These are phyloP conservation scores for Bombus waltoni DNA, from an alignment of 1,140 invertebrate genomes.

Conservation along the genomic window DNA sequence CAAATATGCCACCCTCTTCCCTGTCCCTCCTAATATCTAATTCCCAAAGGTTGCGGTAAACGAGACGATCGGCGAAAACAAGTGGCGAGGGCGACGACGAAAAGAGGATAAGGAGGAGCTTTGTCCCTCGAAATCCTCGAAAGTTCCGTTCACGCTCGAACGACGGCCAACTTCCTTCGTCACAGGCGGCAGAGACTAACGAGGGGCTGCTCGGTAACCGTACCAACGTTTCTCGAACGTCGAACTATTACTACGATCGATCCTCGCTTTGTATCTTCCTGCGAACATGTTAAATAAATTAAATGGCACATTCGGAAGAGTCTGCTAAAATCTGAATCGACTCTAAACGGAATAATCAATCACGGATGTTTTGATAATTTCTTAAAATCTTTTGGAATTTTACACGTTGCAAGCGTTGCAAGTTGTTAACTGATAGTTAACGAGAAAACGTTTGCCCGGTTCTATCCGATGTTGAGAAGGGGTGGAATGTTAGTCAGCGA, in stretches of 20 bases:
- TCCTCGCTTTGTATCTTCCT: too few relatives aligned
- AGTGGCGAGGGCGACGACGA: constrained; percentile 41
- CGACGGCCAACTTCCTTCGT: constrained; percentile 21
- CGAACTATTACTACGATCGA: neutral
- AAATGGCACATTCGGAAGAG: too few relatives aligned
- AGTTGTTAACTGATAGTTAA: too few relatives aligned
- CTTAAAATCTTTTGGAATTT: too few relatives aligned
- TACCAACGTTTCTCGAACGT: neutral
- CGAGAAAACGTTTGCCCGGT: too few relatives aligned
- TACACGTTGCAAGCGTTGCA: too few relatives aligned
- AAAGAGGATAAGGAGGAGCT: constrained; percentile 38
- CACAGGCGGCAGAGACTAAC: constrained; percentile 23
- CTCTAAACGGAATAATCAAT: too few relatives aligned
- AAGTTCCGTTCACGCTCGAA: constrained; percentile 35
- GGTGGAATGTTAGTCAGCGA: neutral
- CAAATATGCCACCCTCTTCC: neutral
- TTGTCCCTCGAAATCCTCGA: constrained; percentile 24
- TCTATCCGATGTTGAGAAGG: too few relatives aligned
- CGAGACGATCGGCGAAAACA: constrained; percentile 43
- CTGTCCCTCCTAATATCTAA: constrained; percentile 43
- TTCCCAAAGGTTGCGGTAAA: constrained; percentile 56
- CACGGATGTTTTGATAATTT: too few relatives aligned
- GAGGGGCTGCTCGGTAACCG: neutral
- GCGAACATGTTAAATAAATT: too few relatives aligned
- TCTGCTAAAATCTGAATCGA: too few relatives aligned